These are phyloP conservation scores for Scaptomyza montana DNA, from an alignment of 1,140 invertebrate genomes.

Conservation along the genomic window DNA sequence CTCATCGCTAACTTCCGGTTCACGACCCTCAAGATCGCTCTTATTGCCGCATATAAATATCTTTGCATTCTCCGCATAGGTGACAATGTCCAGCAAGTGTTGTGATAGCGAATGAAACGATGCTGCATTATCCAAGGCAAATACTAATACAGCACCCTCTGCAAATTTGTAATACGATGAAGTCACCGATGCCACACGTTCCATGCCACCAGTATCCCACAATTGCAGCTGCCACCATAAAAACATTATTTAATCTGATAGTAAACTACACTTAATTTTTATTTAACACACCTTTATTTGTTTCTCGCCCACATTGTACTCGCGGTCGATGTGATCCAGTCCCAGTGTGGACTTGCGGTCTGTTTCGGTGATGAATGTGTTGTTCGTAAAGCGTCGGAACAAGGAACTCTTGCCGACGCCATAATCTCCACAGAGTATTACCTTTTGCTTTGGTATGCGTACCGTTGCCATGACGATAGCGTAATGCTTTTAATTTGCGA, in stretches of 20 bases:
- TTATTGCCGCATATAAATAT: slow-evolving; percentile 97
- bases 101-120: slow-evolving; percentile 96
- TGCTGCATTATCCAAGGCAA: slow-evolving; percentile 94
- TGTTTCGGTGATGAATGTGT: slow-evolving; percentile 91
- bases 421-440: slow-evolving; percentile 97
- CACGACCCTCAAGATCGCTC: slow-evolving; percentile 89
- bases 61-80: slow-evolving; percentile 96
- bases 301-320: slow-evolving; percentile 89
- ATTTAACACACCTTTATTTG: slow-evolving; percentile 90
- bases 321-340: slow-evolving; percentile 94
- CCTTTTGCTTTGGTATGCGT: slow-evolving; percentile 94
- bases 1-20: slow-evolving; percentile 90
- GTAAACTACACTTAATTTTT: not conserved
- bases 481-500: slow-evolving; percentile 11
- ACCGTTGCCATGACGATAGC: slow-evolving; percentile 88
- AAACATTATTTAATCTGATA: not conserved
- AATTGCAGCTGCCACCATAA: slow-evolving; percentile 89
- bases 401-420: slow-evolving; percentile 97
- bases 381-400: slow-evolving; percentile 94
- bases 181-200: slow-evolving; percentile 95
- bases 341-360: slow-evolving; percentile 95
- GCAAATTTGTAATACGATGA: slow-evolving; percentile 97
- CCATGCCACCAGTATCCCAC: slow-evolving; percentile 97
- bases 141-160: slow-evolving; percentile 95
- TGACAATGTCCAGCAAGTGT: slow-evolving; percentile 95